These are phyloP conservation scores for Sesamia inferens DNA, from an alignment of 2,888 invertebrate species.

Conservation along the genomic window DNA sequence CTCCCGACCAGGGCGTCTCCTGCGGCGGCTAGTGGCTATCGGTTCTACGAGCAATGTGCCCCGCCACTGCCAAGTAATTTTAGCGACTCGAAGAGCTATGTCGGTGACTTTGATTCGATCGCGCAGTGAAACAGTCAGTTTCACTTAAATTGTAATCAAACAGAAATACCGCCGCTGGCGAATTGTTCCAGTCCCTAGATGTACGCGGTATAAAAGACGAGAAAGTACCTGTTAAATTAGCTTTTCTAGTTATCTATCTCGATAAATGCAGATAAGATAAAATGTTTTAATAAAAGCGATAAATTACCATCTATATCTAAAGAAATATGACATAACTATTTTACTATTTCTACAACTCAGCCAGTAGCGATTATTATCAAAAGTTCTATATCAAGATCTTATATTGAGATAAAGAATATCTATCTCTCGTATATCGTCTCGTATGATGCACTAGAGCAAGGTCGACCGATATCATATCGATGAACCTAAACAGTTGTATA, in stretches of 20 bases:
- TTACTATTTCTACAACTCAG: conserved; percentile 6
- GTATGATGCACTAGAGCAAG: conserved; percentile 18
- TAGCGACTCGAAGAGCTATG: no score
- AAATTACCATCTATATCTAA: conserved; percentile 6
- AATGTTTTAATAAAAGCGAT: conserved; percentile 14
- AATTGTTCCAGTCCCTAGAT: no score
- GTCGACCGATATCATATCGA: conserved; percentile 20
- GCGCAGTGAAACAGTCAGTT: no score
- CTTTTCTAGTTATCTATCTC: neutral
- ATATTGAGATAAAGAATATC: conserved; percentile 17
- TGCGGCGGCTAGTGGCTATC: no score
- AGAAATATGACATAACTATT: neutral
- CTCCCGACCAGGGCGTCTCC: no score
- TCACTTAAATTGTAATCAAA: no score
- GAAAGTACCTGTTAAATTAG: no score
- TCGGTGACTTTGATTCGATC: no score
- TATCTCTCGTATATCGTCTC: conserved; percentile 19
- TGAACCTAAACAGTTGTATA: conserved; percentile 24
- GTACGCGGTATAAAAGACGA: no score
- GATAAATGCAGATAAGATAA: conserved; percentile 19
- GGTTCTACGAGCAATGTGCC: no score
- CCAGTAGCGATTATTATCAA: conserved; percentile 4
- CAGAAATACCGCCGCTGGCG: no score
- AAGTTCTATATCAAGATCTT: neutral
- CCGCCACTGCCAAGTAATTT: no score